Base-by-base conservation (phyloP, 1,140 invertebrate genomes). In the Anastrepha ludens region DNA sequence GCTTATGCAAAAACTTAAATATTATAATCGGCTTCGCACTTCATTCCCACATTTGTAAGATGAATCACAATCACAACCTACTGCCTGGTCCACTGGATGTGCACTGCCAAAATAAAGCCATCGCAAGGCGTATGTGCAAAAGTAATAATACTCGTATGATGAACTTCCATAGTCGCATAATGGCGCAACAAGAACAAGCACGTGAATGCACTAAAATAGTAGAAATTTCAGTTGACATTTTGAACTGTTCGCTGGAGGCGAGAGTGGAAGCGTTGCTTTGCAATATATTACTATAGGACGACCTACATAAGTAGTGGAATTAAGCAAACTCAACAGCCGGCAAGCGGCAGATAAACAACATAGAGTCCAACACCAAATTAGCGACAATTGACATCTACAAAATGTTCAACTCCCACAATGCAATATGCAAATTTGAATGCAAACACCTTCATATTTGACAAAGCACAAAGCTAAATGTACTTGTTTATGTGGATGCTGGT, bases 321-420 rank as follows among this genome's bases (percentile, higher is more conserved):
- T 74, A 41, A 55, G 47, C 50, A 6, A 7, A 29, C 6, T 39
- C 29, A 39, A 29, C n/a, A 41, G 29, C 7, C 64, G 64, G 6
- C 44, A 55, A 81, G 20, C 17, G 47, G 5, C 55, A 55, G 47
- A 29, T 58, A 81, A 81, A 58, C 47, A 81, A 2, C 17, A 44
- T 50, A 55, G 20, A 81, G 41, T 55, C 17, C 47, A 81, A 81
- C 47, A 81, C 74, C n/a, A 29, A 81, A 50, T 81, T 81, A 81
- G 47, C 47, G 74, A 81, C 44, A 81, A 81, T 81, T 81, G 74
- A 50, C 74, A 81, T 81, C 74, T 11, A 81, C 74, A 55, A 81
- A 15, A 58, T 81, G 74, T 55, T 81, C 15, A 29, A 81, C 15
- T 50, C 74, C 74, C 74, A 81, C 44, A 81, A 50, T 50, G 74